Conservation (phyloP, 2,888 invertebrate species). For the Nineta flava region DNA sequence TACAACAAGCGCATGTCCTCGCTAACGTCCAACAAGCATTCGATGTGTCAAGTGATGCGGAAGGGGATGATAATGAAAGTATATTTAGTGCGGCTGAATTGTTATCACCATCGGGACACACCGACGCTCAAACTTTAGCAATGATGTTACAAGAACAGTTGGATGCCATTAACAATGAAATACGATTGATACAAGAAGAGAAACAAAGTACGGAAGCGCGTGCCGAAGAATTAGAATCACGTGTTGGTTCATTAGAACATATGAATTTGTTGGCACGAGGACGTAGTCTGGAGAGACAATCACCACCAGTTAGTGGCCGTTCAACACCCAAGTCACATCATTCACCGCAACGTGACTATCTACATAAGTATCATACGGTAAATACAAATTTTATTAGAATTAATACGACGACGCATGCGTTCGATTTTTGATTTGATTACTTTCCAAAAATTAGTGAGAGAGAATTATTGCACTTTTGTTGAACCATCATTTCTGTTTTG, state of each 20-base stretch:
- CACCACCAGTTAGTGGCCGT: conserved; percentile 78
- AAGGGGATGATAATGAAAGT: conserved; percentile 62
- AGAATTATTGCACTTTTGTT: too few relatives aligned
- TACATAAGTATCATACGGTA: conserved; percentile 95
- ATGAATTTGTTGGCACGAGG: conserved; percentile 69
- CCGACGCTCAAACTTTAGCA: conserved; percentile 94
- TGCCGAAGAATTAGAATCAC: conserved; percentile 92
- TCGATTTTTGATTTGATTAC: background rate
- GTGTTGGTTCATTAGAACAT: conserved; percentile 90
- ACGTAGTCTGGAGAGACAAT: conserved; percentile 52
- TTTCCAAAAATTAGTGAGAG: too few relatives aligned
- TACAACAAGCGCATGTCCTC: conserved; percentile 81
- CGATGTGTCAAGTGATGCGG: conserved; percentile 76
- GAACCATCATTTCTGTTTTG: too few relatives aligned
- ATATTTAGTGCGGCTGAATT: conserved; percentile 58
- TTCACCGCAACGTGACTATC: conserved; percentile 66
- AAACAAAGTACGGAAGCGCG: conserved; percentile 93
- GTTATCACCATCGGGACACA: conserved; percentile 46
- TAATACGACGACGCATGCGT: background rate
- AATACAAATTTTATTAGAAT: conserved; percentile 24
- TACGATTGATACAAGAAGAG: conserved; percentile 67
- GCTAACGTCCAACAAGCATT: conserved; percentile 87
- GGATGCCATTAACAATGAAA: conserved; percentile 99
- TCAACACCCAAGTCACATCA: conserved; percentile 70
- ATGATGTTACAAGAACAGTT: conserved; percentile 98